Conservation (phyloP, 2,113 vertebrate genomes). For the Hymenochirus boettgeri region DNA sequence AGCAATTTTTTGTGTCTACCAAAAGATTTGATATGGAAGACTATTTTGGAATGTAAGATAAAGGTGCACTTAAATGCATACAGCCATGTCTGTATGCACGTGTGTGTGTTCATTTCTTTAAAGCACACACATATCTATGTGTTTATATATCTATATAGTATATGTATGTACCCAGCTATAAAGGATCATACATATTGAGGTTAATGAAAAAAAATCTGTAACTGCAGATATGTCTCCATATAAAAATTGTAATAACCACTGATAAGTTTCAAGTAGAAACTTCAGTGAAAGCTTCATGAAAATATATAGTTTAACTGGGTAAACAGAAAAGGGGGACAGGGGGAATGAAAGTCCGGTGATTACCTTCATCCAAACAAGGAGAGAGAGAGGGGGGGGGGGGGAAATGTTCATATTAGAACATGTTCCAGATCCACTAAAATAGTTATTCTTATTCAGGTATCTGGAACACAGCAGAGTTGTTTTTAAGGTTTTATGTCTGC, state of each 20-base stretch:
- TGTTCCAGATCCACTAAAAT: conserved; percentile 52
- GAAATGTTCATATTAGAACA: conserved; percentile 38
- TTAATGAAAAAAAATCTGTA: not conserved
- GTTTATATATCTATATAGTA: not conserved
- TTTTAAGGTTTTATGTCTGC: conserved; percentile 29
- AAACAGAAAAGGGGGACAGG: not conserved
- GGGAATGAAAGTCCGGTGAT: conserved; percentile 3
- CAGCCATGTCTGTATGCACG: conserved; percentile 1
- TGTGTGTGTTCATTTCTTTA: not conserved
- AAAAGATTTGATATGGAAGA: conserved; percentile 25
- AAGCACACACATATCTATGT: conserved; percentile 5
- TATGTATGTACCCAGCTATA: conserved; percentile 6
- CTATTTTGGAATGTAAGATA: conserved; percentile 25
- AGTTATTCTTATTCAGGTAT: conserved; percentile 51
- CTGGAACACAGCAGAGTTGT: conserved; percentile 42
- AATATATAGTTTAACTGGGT: not conserved
- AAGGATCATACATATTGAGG: conserved; percentile 8
- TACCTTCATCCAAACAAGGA: not conserved
- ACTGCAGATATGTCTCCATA: conserved; percentile 19
- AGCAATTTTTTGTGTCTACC: conserved; percentile 16
- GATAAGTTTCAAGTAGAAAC: not conserved
- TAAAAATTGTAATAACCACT: not conserved
- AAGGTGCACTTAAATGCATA: conserved; percentile 24
- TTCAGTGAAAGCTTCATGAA: not conserved
- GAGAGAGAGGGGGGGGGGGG: not conserved